Evolutionary conservation across 2,888 invertebrate genomes (phyloP).

Genomic region (Serripes groenlandicus): DNA sequence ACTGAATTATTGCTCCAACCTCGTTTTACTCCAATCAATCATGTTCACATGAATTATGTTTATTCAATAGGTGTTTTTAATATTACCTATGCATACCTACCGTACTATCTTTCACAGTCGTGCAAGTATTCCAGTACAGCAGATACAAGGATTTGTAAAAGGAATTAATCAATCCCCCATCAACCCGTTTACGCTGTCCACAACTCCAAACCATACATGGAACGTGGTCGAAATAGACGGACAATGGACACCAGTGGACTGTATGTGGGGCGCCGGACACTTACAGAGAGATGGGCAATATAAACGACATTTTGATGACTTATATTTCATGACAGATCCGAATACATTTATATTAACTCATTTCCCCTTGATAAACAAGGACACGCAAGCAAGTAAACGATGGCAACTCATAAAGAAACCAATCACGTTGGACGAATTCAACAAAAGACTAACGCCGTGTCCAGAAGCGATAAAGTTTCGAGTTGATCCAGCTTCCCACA

Average conservation of each 20-base stretch:
- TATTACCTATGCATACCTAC: too few relatives aligned
- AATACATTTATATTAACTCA: constrained; percentile 34
- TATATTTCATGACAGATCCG: constrained; percentile 55
- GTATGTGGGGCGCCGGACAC: constrained; percentile 68
- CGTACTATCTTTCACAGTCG: neutral
- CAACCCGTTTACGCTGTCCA: constrained; percentile 13
- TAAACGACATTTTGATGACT: constrained; percentile 38
- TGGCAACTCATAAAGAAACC: constrained; percentile 52
- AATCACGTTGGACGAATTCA: constrained; percentile 42
- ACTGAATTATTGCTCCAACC: too few relatives aligned
- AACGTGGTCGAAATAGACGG: constrained; percentile 54
- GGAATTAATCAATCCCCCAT: constrained; percentile 53
- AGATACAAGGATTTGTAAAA: constrained; percentile 62
- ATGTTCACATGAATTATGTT: too few relatives aligned
- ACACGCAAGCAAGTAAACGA: constrained; percentile 18
- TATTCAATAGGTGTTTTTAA: too few relatives aligned
- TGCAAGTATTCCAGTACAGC: constrained; percentile 49
- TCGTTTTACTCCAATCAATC: too few relatives aligned
- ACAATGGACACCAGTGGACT: constrained; percentile 61
- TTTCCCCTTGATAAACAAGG: constrained; percentile 34
- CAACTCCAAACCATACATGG: constrained; percentile 65
- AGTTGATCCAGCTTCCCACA: constrained; percentile 23
- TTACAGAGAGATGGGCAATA: constrained; percentile 29
- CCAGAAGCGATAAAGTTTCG: constrained; percentile 31
- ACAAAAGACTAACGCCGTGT: constrained; percentile 4